Percentiles rank a stretch among this genome's conserved stretches.
These are phyloP conservation scores for Siderastrea siderea DNA, from an alignment of 92 coral and sea anemone genomes.

Conservation along the genomic window DNA sequence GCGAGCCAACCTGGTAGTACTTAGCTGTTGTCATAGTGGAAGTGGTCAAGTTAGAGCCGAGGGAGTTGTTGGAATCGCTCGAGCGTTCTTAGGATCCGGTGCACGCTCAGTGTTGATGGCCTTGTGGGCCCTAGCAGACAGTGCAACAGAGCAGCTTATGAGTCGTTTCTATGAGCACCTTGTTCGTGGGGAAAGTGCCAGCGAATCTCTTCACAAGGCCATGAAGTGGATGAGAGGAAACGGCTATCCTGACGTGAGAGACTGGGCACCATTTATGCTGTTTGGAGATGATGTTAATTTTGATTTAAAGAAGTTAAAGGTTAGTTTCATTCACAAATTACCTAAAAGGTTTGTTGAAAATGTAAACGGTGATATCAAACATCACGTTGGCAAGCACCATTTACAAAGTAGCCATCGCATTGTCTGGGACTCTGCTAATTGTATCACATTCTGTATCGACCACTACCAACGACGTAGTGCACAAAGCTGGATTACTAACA, in stretches of 20 bases:
- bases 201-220: constrained; percentile 15
- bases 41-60: neutral
- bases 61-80: constrained; percentile 3
- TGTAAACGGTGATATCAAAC: too few species aligned
- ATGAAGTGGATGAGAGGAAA: constrained; percentile 9
- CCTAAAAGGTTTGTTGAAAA: too few species aligned
- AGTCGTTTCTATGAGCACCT: constrained; percentile 12
- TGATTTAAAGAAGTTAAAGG: neutral
- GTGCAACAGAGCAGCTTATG: neutral
- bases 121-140: neutral
- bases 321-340: neutral
- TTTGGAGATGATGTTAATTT: constrained; percentile 12
- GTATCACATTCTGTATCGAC: too few species aligned
- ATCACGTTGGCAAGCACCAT: too few species aligned
- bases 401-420: too few species aligned
- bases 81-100: constrained; percentile 10
- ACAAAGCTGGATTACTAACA: too few species aligned
- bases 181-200: constrained; percentile 13
- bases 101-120: neutral
- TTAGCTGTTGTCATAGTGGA: constrained; percentile 15
- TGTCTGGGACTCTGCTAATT: too few species aligned
- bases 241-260: neutral
- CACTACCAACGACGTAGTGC: too few species aligned
- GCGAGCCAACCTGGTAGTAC: constrained; percentile 7
- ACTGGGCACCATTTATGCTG: constrained; percentile 20